These are phyloP conservation scores for Himalopsyche phryganea DNA, from an alignment of 1,140 invertebrate species.

Conservation along the genomic window DNA sequence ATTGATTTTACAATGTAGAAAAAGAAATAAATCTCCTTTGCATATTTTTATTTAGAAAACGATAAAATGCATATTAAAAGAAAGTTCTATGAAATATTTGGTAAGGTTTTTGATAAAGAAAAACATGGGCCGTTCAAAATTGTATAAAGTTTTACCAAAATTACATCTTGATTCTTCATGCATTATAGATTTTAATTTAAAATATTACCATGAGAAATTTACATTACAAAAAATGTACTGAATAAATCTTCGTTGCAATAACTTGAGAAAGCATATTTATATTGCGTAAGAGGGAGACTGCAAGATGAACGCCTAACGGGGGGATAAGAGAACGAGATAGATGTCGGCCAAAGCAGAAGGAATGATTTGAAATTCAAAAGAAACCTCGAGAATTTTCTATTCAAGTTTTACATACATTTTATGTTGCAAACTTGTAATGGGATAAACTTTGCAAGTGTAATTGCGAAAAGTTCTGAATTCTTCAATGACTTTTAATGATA, in stretches of 20 bases:
- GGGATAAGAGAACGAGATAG: conserved; percentile 5
- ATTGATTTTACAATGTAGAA: too few species aligned
- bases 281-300: conserved; percentile 22
- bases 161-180: conserved; percentile 31
- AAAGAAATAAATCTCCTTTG: too few species aligned
- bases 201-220: conserved; percentile 30
- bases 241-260: conserved; percentile 34
- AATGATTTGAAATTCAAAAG: conserved; percentile 35
- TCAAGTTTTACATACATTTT: conserved; percentile 33
- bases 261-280: conserved; percentile 33
- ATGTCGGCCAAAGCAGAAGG: conserved; percentile 13
- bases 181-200: conserved; percentile 33
- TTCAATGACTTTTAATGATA: too few species aligned
- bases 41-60: too few species aligned
- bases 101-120: too few species aligned
- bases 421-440: conserved; percentile 24
- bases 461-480: conserved; percentile 13
- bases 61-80: too few species aligned
- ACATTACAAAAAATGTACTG: conserved; percentile 32
- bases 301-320: not conserved
- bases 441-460: conserved; percentile 18
- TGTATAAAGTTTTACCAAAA: conserved; percentile 8
- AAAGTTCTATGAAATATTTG: too few species aligned
- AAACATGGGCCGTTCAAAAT: not conserved
- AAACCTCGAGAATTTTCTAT: conserved; percentile 33